Conservation (phyloP, 2,113 vertebrate genomes). For the Myotis yumanensis region DNA sequence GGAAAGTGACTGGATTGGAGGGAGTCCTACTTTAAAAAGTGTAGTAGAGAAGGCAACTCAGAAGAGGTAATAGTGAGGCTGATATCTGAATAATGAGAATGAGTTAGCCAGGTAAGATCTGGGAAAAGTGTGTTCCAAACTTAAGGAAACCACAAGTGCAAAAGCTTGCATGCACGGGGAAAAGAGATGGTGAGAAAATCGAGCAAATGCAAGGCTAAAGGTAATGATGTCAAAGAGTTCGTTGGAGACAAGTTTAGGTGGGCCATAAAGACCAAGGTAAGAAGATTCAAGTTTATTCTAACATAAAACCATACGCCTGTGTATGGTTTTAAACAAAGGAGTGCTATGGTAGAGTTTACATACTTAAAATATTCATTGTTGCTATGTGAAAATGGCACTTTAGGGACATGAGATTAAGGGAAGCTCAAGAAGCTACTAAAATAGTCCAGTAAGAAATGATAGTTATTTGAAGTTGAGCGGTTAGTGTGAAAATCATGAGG, state of each 20-base stretch:
- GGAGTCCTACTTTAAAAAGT: not conserved
- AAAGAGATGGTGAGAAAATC: not conserved
- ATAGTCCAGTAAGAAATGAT: not conserved
- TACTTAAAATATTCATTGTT: not conserved
- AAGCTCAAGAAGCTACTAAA: not conserved
- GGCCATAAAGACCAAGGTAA: not conserved
- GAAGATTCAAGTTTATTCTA: not conserved
- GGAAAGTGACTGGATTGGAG: not conserved
- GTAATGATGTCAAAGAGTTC: not conserved
- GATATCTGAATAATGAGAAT: not conserved
- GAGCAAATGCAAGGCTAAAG: not conserved
- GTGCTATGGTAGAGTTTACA: not conserved
- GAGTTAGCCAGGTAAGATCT: not conserved
- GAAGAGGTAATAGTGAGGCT: not conserved
- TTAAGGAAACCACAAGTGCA: not conserved
- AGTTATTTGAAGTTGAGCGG: not conserved
- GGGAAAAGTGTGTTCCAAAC: not conserved
- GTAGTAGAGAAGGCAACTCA: not conserved
- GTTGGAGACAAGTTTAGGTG: not conserved
- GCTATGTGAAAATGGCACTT: not conserved
- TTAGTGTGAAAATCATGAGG: not conserved
- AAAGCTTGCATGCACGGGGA: not conserved
- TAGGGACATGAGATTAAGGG: not conserved
- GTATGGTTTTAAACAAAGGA: not conserved
- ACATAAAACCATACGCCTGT: not conserved